These are phyloP conservation scores for Colletes collaris DNA, from an alignment of 2,888 invertebrate species.

Conservation along the genomic window DNA sequence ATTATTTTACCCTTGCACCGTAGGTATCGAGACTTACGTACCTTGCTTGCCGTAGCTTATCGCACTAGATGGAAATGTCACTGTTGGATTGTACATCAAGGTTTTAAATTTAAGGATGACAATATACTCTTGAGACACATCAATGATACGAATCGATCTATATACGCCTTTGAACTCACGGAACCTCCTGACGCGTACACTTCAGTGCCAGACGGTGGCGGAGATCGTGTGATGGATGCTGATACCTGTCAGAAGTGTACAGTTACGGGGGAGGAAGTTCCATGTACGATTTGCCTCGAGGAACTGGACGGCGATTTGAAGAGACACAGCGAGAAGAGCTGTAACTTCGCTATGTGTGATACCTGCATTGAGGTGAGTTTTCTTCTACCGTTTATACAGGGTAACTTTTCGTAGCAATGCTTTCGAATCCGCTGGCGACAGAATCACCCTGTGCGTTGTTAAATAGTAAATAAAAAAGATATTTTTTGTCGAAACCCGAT, in stretches of 20 bases:
- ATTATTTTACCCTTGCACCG: constrained; percentile 66
- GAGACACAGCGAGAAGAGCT: constrained; percentile 85
- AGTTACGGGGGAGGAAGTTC: constrained; percentile 75
- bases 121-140: constrained; percentile 84
- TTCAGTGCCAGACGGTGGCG: constrained; percentile 69
- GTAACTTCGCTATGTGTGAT: constrained; percentile 84
- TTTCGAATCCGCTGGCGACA: too few species aligned
- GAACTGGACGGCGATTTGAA: constrained; percentile 85
- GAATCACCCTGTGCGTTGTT: too few species aligned
- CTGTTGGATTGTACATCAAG: constrained; percentile 66
- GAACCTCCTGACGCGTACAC: constrained; percentile 78
- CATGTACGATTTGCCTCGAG: constrained; percentile 86
- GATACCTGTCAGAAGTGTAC: constrained; percentile 73
- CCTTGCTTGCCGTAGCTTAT: constrained; percentile 65
- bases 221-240: constrained; percentile 69
- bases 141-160: constrained; percentile 83
- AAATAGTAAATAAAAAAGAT: not conserved
- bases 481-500: constrained; percentile 49
- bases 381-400: not conserved
- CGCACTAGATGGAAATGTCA: constrained; percentile 62
- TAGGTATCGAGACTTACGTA: constrained; percentile 64
- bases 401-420: too few species aligned
- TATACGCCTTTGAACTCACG: constrained; percentile 83
- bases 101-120: constrained; percentile 83
- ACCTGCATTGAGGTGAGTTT: constrained; percentile 85